A percentile compares a stretch with the other conserved stretches of the same genome.
Conservation (phyloP, 2,797 vertebrate species). For the Ptychadena robeensis region DNA sequence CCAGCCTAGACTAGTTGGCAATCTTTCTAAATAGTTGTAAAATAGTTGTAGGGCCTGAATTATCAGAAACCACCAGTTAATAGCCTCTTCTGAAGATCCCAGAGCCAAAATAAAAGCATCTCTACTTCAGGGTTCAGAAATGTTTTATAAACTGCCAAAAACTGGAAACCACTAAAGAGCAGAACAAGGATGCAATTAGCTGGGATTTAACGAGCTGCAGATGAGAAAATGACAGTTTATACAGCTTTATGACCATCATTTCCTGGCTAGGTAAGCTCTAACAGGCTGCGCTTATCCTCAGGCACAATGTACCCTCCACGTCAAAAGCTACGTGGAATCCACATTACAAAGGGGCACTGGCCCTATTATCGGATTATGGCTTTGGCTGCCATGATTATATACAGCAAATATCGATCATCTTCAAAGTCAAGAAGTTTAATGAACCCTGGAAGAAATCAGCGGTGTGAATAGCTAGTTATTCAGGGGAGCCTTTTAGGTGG, state of each 20-base stretch:
- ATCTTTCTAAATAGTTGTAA: neutral
- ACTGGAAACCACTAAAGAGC: slow-evolving; percentile 28
- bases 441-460: neutral
- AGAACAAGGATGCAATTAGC: slow-evolving; percentile 73
- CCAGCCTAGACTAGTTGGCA: neutral
- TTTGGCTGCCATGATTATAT: neutral
- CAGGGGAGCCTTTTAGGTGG: no score
- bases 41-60: neutral
- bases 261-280: slow-evolving; percentile 76
- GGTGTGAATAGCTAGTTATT: no score
- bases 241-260: slow-evolving; percentile 75
- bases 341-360: neutral
- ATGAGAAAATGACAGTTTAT: slow-evolving; percentile 75
- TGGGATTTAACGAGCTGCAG: slow-evolving; percentile 77
- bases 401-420: neutral
- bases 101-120: neutral
- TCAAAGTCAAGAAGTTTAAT: neutral
- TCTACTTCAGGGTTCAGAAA: slow-evolving; percentile 8
- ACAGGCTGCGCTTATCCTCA: slow-evolving; percentile 55
- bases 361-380: neutral
- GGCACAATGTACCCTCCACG: slow-evolving; percentile 32
- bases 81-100: neutral
- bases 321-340: neutral
- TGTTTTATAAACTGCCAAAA: slow-evolving; percentile 46
- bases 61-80: neutral